Evolutionary conservation across 2,888 invertebrate genomes (phyloP), one percentile per base, ranked within the genome.

Genomic region (Cryptops parisi): DNA sequence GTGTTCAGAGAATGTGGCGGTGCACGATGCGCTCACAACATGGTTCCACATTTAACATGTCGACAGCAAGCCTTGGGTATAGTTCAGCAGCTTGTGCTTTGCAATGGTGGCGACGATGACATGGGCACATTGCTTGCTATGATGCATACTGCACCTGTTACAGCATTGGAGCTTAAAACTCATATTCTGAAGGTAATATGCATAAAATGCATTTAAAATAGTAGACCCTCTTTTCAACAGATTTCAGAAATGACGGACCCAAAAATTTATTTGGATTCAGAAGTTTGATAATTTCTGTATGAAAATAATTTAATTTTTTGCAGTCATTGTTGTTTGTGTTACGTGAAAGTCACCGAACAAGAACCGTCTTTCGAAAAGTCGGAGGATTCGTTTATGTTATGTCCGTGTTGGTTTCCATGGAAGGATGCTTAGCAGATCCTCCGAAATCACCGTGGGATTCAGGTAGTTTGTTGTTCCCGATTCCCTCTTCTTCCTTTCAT

Each of bases 321-420:
- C 65, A 79, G 77, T 75, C 90, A 48, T 71, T 97, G 55, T 72
- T 93, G 56, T 80, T 82, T 52, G 94, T 94, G 61, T 74, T 98
- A 53, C 78, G 91, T 58, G 98, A 98, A 67, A 94, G 93, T 44
- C 98, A 98, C 72, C 79, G 96, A 55, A 91, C 93, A 0, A 78
- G 98, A 59, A 91, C 94, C 4, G 88, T 94, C 57, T 98, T 98
- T 70, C 80, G 98, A 60, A 96, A 94, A 76, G 91, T 91, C 24
- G 94, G 94, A 62, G 98, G 98, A 15, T 98, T 98, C 68, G 88
- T 97, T 0, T 96, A 96, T 67, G 84, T 98, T 24, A 93, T 96
- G 65, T 93, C 94, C 61, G 88, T 96, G 22, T 76, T 98, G 47
- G 85, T 91, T 0, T 87, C 90, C 0, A 73, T 98, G 66, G 93